These are phyloP conservation scores for Caenorhabditis sp. DNA, from an alignment of 2,888 invertebrate genomes.

Conservation along the genomic window DNA sequence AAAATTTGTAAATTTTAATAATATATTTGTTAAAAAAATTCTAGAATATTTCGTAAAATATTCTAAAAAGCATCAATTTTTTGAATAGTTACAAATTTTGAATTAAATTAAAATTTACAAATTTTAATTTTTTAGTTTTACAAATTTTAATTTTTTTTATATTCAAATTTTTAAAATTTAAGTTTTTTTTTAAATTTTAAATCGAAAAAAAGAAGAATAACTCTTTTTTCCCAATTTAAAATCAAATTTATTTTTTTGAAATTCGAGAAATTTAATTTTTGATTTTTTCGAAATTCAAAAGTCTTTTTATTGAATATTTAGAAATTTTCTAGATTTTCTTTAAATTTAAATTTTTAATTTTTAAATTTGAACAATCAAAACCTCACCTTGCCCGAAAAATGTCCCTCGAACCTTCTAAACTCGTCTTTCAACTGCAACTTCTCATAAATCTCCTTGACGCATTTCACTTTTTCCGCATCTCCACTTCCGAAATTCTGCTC, in stretches of 20 bases:
- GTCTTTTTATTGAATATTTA: background rate
- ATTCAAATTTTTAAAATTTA: background rate
- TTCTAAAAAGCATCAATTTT: too few relatives aligned
- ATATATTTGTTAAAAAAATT: too few relatives aligned
- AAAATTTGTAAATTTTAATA: background rate
- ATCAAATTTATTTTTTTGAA: background rate
- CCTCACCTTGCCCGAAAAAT: slow-evolving; percentile 40
- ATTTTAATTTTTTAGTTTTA: too few relatives aligned
- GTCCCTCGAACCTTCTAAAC: slow-evolving; percentile 67
- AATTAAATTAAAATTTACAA: too few relatives aligned
- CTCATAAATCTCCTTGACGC: slow-evolving; percentile 60
- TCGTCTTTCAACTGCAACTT: slow-evolving; percentile 62
- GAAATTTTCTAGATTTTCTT: too few relatives aligned
- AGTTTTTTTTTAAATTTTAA: background rate
- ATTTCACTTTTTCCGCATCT: slow-evolving; percentile 63
- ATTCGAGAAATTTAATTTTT: slow-evolving; percentile 6
- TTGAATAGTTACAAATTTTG: too few relatives aligned
- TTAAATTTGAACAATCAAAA: too few relatives aligned
- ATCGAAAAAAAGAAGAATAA: too few relatives aligned
- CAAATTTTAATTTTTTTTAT: too few relatives aligned
- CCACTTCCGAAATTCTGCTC: slow-evolving; percentile 66
- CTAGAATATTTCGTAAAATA: too few relatives aligned
- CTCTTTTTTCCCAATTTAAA: too few relatives aligned
- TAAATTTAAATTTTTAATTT: too few relatives aligned
- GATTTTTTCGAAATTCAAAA: background rate